Percentiles rank a stretch among this genome's conserved stretches.
These are phyloP conservation scores for Channallabes apus DNA, from an alignment of 2,797 vertebrate species.

Conservation along the genomic window DNA sequence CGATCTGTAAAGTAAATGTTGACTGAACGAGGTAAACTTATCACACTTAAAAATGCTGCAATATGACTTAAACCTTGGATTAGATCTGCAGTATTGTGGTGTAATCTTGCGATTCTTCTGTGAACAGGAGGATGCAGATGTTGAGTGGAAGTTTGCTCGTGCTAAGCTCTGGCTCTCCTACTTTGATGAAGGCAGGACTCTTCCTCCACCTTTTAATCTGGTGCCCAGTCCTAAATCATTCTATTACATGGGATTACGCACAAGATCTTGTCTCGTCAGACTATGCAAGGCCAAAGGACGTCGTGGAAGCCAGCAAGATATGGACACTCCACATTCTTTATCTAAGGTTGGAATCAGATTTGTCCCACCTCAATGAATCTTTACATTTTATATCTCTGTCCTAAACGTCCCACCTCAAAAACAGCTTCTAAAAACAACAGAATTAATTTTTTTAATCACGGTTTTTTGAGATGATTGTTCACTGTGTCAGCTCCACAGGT, in stretches of 20 bases:
- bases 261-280: conserved; percentile 64
- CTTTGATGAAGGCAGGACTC: conserved; percentile 86
- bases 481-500: conserved; percentile 73
- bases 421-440: neutral
- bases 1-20: no score
- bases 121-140: conserved; percentile 83
- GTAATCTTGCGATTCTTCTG: neutral
- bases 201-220: conserved; percentile 84
- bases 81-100: neutral
- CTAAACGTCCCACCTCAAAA: neutral
- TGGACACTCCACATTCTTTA: conserved; percentile 77
- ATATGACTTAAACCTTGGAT: no score
- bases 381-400: neutral
- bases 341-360: conserved; percentile 73
- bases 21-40: no score
- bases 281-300: conserved; percentile 78
- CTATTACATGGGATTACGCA: conserved; percentile 79
- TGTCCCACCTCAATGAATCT: neutral
- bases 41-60: no score
- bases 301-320: conserved; percentile 79
- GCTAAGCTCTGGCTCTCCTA: conserved; percentile 88
- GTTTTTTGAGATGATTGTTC: conserved; percentile 41
- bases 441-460: neutral
- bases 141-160: conserved; percentile 88
- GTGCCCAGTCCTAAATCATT: conserved; percentile 87